These are phyloP conservation scores for Athalia cordata DNA, from an alignment of 2,888 invertebrate species.

Conservation along the genomic window DNA sequence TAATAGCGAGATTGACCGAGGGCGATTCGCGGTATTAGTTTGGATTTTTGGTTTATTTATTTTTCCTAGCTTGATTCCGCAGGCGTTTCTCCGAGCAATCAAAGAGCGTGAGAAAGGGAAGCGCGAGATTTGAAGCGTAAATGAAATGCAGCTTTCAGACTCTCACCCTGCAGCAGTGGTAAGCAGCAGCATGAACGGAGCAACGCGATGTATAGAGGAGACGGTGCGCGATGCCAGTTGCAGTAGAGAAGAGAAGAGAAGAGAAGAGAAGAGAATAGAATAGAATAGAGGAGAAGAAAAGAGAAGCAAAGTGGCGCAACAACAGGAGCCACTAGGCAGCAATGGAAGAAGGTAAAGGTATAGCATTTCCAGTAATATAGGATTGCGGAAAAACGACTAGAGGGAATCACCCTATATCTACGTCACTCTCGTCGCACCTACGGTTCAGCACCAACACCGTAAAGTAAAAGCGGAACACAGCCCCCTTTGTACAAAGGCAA, in stretches of 20 bases:
- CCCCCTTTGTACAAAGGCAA: conserved; percentile 15
- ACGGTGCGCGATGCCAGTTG: no score
- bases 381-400: conserved; percentile 14
- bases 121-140: conserved; percentile 3
- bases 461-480: background rate
- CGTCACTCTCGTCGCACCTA: background rate
- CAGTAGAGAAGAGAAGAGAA: background rate
- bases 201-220: no score
- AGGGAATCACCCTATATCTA: conserved; percentile 1
- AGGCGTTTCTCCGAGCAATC: background rate
- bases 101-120: background rate
- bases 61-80: no score
- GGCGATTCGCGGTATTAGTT: no score
- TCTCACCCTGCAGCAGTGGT: background rate
- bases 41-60: no score
- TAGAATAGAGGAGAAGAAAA: background rate
- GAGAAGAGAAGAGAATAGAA: background rate
- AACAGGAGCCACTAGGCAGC: background rate
- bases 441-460: no score
- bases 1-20: no score
- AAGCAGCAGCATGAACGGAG: no score
- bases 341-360: background rate
- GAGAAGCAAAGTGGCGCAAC: background rate
- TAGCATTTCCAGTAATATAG: background rate
- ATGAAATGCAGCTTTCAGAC: background rate